Evolutionary conservation across 2,888 invertebrate species (phyloP).

Genomic region (Baccha elongata): DNA sequence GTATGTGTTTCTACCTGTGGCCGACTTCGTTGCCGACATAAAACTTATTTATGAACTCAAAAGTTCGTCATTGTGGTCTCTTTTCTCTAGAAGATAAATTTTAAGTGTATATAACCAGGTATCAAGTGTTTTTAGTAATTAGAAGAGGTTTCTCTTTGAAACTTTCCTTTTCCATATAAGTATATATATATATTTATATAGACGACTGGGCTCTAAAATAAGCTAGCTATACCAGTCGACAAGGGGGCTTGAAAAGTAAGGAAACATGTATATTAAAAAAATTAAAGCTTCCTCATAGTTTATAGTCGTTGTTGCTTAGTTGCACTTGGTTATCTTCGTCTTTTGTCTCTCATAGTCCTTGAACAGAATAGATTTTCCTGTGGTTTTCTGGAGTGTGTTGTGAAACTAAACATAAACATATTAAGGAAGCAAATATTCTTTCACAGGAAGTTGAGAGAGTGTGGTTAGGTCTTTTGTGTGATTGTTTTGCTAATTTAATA

Average conservation of each 20-base stretch:
- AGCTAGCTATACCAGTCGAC: too few relatives aligned
- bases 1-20: constrained; percentile 34
- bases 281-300: too few relatives aligned
- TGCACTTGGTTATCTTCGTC: too few relatives aligned
- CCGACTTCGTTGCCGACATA: constrained; percentile 8
- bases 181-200: too few relatives aligned
- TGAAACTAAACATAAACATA: constrained; percentile 10
- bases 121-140: constrained; percentile 52
- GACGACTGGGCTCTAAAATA: too few relatives aligned
- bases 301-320: too few relatives aligned
- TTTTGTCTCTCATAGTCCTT: too few relatives aligned
- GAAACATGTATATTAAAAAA: too few relatives aligned
- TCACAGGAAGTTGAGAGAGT: background rate
- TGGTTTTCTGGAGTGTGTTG: background rate
- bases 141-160: constrained; percentile 33
- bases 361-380: too few relatives aligned
- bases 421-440: constrained; percentile 17
- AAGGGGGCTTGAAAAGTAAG: too few relatives aligned
- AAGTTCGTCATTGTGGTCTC: constrained; percentile 36
- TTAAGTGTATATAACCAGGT: constrained; percentile 5
- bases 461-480: constrained; percentile 32
- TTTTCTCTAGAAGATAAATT: background rate
- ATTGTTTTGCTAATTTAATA: constrained; percentile 35
- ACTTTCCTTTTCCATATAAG: constrained; percentile 1
- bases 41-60: constrained; percentile 3